These are phyloP conservation scores for Schizothorax lantsangensis DNA, from an alignment of 2,797 vertebrate genomes.

Conservation along the genomic window DNA sequence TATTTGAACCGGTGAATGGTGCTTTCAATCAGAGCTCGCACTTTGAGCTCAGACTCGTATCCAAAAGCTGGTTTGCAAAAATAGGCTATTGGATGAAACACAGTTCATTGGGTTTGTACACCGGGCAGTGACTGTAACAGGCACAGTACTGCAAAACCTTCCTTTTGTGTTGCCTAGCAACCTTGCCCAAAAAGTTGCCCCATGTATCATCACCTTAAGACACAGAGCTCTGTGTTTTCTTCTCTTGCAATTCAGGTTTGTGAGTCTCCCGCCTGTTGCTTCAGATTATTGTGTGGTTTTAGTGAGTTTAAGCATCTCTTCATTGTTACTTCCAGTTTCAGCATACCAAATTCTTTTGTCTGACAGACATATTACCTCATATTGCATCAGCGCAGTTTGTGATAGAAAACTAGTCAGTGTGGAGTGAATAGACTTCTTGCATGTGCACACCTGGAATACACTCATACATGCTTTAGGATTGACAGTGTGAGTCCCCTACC, in stretches of 20 bases:
- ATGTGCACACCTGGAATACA: slow-evolving; percentile 11
- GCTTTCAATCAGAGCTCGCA: slow-evolving; percentile 15
- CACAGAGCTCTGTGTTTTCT: not conserved
- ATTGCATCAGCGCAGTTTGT: slow-evolving; percentile 47
- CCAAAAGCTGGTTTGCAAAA: slow-evolving; percentile 15
- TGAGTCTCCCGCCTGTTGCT: slow-evolving; percentile 20
- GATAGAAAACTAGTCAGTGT: slow-evolving; percentile 42
- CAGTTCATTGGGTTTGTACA: slow-evolving; percentile 13
- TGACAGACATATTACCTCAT: slow-evolving; percentile 36
- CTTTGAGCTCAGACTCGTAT: slow-evolving; percentile 18
- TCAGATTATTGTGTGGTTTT: slow-evolving; percentile 1
- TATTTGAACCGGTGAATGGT: slow-evolving; percentile 16
- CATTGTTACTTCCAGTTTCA: slow-evolving; percentile 23
- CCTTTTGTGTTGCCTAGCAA: slow-evolving; percentile 27
- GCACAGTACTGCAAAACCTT: slow-evolving; percentile 8
- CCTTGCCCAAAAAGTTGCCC: slow-evolving; percentile 29
- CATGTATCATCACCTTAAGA: slow-evolving; percentile 37
- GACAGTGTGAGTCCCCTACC: not conserved
- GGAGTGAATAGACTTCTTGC: slow-evolving; percentile 10
- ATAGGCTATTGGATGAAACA: not conserved
- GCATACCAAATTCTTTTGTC: slow-evolving; percentile 22
- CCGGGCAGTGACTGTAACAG: not conserved
- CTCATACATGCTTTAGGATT: not conserved
- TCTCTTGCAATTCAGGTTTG: not conserved
- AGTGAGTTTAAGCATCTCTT: slow-evolving; percentile 10